A percentile compares a stretch with the other conserved stretches of the same genome.
Evolutionary conservation across 2,888 invertebrate species (phyloP).

Genomic region (Tholera decimalis): DNA sequence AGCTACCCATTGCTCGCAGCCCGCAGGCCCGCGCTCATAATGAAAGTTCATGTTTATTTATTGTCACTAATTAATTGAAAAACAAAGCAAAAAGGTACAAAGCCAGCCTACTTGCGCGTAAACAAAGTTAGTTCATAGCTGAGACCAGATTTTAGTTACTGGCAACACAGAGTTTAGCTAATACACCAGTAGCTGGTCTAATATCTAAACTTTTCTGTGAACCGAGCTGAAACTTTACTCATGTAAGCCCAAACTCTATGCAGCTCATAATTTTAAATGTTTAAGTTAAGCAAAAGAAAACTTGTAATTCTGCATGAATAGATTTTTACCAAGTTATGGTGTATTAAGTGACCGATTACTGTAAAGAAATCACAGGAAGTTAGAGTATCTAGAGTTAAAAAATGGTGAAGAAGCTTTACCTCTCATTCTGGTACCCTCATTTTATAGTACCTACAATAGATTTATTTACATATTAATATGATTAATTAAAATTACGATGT

Average conservation of each 20-base stretch:
- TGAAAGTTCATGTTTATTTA: not conserved
- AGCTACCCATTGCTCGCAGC: too few species aligned
- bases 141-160: constrained; percentile 42
- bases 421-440: too few species aligned
- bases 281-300: not conserved
- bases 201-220: constrained; percentile 55
- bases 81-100: constrained; percentile 11
- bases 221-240: constrained; percentile 42
- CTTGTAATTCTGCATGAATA: not conserved
- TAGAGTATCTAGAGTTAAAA: too few species aligned
- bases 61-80: constrained; percentile 4
- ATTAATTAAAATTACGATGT: too few species aligned
- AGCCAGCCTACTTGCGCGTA: constrained; percentile 15
- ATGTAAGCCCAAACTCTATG: constrained; percentile 35
- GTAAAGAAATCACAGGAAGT: too few species aligned
- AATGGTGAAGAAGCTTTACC: too few species aligned
- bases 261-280: constrained; percentile 26
- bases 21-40: too few species aligned
- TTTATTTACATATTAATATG: too few species aligned
- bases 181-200: constrained; percentile 41
- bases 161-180: constrained; percentile 40
- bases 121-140: constrained; percentile 38
- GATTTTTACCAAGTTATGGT: not conserved
- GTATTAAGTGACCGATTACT: not conserved
- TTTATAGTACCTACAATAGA: too few species aligned